Evolutionary conservation across 2,113 vertebrate species (phyloP).

Genomic region (Hydropotes inermis): DNA sequence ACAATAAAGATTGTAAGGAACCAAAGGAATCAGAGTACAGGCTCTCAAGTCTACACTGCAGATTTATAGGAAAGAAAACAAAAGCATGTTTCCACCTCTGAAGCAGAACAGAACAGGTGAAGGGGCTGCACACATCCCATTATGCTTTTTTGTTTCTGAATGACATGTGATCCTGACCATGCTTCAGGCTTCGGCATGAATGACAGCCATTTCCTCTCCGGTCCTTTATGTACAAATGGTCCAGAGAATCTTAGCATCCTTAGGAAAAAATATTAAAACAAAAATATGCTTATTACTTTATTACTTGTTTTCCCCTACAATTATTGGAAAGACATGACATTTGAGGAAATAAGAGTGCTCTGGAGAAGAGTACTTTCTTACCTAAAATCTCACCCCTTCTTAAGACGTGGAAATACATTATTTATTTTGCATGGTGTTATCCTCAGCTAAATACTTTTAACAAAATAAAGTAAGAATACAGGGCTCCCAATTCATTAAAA

Average conservation of each 20-base stretch:
- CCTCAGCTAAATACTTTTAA: not conserved
- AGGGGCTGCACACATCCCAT: rapidly evolving
- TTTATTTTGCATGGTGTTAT: not conserved
- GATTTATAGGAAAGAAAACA: not conserved
- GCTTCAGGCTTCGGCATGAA: not conserved
- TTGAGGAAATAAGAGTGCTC: not conserved
- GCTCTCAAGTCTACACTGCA: not conserved
- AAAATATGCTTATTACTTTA: not conserved
- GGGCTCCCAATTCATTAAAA: not conserved
- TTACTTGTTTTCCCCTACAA: not conserved
- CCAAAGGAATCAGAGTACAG: not conserved
- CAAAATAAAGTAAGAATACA: not conserved
- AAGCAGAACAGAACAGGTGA: not conserved
- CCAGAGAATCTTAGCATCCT: not conserved
- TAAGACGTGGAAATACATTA: not conserved
- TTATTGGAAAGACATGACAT: not conserved
- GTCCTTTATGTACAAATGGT: not conserved
- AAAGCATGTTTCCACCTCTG: not conserved
- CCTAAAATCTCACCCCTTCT: not conserved
- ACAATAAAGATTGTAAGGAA: not conserved
- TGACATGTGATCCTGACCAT: not conserved
- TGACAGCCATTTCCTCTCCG: not conserved
- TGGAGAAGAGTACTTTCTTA: not conserved
- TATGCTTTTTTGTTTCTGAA: not conserved
- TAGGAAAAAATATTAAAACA: not conserved